These are phyloP conservation scores for Cygnus olor DNA, from an alignment of 2,797 vertebrate species.

Conservation along the genomic window DNA sequence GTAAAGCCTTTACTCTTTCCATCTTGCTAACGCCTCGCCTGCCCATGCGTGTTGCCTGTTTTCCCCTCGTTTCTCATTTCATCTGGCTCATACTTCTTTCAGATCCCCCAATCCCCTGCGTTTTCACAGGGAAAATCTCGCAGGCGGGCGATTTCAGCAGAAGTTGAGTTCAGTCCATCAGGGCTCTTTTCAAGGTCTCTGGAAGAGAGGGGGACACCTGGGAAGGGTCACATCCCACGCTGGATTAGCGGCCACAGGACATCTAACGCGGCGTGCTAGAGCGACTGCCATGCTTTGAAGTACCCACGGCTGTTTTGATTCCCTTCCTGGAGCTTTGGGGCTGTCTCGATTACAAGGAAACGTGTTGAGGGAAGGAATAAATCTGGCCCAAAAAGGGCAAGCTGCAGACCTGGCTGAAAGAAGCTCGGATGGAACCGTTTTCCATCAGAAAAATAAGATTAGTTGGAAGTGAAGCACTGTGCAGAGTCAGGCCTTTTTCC, in stretches of 20 bases:
- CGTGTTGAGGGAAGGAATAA: not conserved
- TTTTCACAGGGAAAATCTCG: conserved; percentile 36
- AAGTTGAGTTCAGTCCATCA: conserved; percentile 57
- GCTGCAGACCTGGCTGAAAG: not conserved
- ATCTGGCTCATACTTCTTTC: not conserved
- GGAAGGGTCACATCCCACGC: conserved; percentile 36
- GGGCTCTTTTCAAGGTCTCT: conserved; percentile 55
- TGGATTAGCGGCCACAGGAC: not conserved
- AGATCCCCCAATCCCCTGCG: conserved; percentile 26
- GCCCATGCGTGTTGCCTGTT: not conserved
- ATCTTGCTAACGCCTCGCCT: not conserved
- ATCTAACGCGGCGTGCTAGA: not conserved
- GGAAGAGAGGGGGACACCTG: conserved; percentile 46
- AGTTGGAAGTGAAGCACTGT: not conserved
- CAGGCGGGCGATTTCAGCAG: conserved; percentile 26
- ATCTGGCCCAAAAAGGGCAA: conserved; percentile 21
- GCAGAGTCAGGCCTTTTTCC: not conserved
- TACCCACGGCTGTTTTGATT: conserved; percentile 43
- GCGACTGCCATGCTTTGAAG: conserved; percentile 44
- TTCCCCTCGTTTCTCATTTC: conserved; percentile 37
- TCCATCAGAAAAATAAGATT: not conserved
- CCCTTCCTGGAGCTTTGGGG: conserved; percentile 43
- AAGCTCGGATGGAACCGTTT: conserved; percentile 24
- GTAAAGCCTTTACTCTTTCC: conserved; percentile 39
- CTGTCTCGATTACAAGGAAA: conserved; percentile 6